Conservation (phyloP, 2,888 invertebrate species). For the Celastrina argiolus region DNA sequence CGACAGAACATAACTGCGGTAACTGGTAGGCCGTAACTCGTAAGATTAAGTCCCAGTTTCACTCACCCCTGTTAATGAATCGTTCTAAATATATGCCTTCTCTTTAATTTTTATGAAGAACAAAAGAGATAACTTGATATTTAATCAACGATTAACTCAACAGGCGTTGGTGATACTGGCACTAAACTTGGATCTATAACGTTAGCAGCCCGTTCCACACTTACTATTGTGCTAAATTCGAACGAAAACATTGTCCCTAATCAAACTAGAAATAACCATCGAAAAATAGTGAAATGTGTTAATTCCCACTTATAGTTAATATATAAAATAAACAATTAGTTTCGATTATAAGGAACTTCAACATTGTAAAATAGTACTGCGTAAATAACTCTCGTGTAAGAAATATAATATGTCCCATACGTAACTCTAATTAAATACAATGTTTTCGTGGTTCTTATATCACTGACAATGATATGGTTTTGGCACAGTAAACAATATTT, state of each 20-base stretch:
- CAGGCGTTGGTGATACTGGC: too few relatives aligned
- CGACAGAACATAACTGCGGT: constrained; percentile 26
- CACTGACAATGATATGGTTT: constrained; percentile 69
- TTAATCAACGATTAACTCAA: too few relatives aligned
- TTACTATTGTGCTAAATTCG: constrained; percentile 71
- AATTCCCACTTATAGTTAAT: constrained; percentile 56
- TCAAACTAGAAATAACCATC: constrained; percentile 66
- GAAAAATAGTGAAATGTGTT: constrained; percentile 69
- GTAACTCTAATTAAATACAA: constrained; percentile 44
- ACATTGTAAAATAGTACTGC: constrained; percentile 47
- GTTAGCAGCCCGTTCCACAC: constrained; percentile 56
- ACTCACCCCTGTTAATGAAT: too few relatives aligned
- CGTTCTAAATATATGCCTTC: too few relatives aligned
- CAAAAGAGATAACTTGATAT: too few relatives aligned
- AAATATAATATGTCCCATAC: constrained; percentile 34
- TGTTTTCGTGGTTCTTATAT: constrained; percentile 42
- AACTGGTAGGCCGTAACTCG: too few relatives aligned
- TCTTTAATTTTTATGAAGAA: too few relatives aligned
- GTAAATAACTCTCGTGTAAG: constrained; percentile 41
- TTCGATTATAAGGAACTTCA: constrained; percentile 64
- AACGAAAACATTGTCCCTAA: constrained; percentile 56
- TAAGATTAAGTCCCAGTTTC: too few relatives aligned
- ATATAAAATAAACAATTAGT: constrained; percentile 47
- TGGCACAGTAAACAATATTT: constrained; percentile 42
- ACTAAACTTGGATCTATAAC: constrained; percentile 23